Conservation (phyloP, 1,140 invertebrate genomes). For the Bactericera cockerelli region DNA sequence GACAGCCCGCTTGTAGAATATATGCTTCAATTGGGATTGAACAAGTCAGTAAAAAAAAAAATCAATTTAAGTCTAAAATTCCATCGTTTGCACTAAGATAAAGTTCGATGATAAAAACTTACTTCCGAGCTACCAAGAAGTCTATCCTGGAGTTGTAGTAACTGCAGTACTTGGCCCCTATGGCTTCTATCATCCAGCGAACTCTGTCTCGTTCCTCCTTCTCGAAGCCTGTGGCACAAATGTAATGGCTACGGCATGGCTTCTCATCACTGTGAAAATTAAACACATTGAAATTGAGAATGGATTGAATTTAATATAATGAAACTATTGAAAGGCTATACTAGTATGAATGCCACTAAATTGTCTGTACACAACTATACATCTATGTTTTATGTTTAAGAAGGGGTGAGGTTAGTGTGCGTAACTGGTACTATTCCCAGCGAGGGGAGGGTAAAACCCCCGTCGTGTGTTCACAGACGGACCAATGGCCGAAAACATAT, state of each 20-base stretch:
- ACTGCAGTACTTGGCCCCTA: constrained; percentile 64
- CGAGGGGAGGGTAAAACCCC: no score
- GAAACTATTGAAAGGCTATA: no score
- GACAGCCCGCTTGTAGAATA: no score
- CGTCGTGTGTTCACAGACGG: no score
- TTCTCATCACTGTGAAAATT: constrained; percentile 31
- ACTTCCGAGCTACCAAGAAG: constrained; percentile 25
- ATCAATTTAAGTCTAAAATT: not conserved
- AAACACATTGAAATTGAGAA: constrained; percentile 14
- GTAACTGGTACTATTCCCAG: no score
- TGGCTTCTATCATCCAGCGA: constrained; percentile 65
- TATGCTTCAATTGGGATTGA: not conserved
- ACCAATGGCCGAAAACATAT: no score
- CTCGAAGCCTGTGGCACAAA: constrained; percentile 72
- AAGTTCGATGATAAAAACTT: no score
- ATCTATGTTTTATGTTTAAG: no score
- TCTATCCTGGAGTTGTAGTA: constrained; percentile 50
- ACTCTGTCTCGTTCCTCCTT: constrained; percentile 62
- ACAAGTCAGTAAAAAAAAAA: constrained; percentile 1
- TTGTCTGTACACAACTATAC: no score
- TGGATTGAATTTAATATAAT: not conserved
- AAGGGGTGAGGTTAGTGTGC: no score
- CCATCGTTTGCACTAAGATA: no score
- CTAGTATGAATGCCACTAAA: no score
- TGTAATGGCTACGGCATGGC: constrained; percentile 42